A percentile compares a stretch with the other conserved stretches of the same genome.
Conservation (phyloP, 2,113 vertebrate species). For the Mobula birostris region DNA sequence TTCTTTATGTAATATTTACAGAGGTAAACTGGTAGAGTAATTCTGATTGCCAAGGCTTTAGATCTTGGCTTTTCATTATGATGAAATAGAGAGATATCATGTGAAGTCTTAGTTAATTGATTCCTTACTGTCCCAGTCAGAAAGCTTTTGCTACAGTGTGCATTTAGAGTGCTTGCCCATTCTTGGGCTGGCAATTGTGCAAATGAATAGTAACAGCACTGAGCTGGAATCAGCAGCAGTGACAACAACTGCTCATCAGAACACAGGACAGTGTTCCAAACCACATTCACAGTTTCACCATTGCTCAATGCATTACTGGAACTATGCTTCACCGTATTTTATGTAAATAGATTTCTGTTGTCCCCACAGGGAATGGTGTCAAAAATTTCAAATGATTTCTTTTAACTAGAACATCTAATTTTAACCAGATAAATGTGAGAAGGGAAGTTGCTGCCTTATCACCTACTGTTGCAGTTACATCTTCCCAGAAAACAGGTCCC, state of each 20-base stretch:
- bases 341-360: background rate
- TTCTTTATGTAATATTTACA: background rate
- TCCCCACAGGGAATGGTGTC: background rate
- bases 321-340: background rate
- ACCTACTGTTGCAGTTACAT: background rate
- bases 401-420: background rate
- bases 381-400: background rate
- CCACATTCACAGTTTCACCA: background rate
- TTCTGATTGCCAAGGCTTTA: background rate
- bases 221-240: background rate
- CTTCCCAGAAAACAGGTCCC: background rate
- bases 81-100: background rate
- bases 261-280: background rate
- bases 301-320: background rate
- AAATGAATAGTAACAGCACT: background rate
- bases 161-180: background rate
- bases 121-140: background rate
- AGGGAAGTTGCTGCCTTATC: background rate
- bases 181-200: background rate
- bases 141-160: background rate
- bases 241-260: background rate
- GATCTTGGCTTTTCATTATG: background rate
- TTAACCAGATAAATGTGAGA: background rate
- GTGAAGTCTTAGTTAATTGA: background rate
- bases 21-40: background rate